phyloP scores from a whole-genome alignment of 1,140 invertebrate genomes.

The Drosophila baimaii region DNA sequence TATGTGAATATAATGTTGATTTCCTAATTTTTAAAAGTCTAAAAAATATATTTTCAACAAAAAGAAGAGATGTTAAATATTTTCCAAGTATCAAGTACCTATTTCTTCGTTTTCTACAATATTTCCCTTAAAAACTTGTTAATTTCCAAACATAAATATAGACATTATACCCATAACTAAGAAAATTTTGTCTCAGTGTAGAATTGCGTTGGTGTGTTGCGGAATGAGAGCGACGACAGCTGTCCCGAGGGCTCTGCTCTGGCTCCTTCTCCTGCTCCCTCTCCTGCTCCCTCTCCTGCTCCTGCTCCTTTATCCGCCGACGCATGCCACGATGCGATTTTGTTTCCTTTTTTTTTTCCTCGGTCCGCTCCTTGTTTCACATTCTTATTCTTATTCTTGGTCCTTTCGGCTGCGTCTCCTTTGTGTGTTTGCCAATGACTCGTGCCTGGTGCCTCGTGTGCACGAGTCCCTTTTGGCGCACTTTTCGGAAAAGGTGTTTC shows the following conservation, averaged over 20 bases:
- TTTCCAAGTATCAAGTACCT: too few relatives aligned
- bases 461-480: constrained; percentile 54
- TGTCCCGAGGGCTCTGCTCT: constrained; percentile 54
- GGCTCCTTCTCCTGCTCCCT: not conserved
- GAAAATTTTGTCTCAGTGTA: too few relatives aligned
- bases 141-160: too few relatives aligned
- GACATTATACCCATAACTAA: too few relatives aligned
- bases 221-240: constrained; percentile 55
- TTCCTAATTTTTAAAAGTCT: too few relatives aligned
- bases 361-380: constrained; percentile 24
- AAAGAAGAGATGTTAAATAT: too few relatives aligned
- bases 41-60: too few relatives aligned
- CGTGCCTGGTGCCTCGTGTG: constrained; percentile 17
- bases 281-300: not conserved
- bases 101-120: not conserved
- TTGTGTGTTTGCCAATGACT: constrained; percentile 35
- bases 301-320: constrained; percentile 25
- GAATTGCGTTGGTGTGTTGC: constrained; percentile 39
- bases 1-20: too few relatives aligned
- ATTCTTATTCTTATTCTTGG: not conserved
- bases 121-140: not conserved
- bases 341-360: constrained; percentile 51
- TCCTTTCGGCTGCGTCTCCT: constrained; percentile 7
- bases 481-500: constrained; percentile 48
- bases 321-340: constrained; percentile 50